phyloP scores from a whole-genome alignment of 2,797 vertebrate genomes.

The Mallotus villosus region DNA sequence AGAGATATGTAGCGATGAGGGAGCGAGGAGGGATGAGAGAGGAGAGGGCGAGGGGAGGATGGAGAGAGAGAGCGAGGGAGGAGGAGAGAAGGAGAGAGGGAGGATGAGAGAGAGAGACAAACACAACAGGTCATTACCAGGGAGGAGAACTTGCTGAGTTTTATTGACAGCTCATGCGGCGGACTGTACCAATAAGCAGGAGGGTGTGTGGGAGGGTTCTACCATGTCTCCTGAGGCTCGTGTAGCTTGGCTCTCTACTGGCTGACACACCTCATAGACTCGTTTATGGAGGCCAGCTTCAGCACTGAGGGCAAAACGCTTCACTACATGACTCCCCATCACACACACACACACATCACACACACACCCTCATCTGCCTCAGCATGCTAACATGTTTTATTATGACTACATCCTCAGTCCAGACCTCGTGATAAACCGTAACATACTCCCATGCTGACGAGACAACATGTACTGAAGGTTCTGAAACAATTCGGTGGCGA shows the following conservation, averaged over 20 bases:
- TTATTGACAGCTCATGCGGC: conserved; percentile 40
- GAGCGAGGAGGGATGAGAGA: neutral
- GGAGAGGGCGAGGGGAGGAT: neutral
- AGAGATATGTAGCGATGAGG: neutral
- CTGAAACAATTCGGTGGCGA: conserved; percentile 9
- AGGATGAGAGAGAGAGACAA: conserved; percentile 11
- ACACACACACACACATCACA: no score
- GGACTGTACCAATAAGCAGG: conserved; percentile 43
- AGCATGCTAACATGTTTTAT: no score
- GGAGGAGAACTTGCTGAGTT: conserved; percentile 25
- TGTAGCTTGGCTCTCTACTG: conserved; percentile 23
- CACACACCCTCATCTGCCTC: no score
- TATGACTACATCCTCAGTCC: no score
- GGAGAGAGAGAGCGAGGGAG: neutral
- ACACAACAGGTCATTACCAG: conserved; percentile 18
- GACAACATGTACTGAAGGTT: no score
- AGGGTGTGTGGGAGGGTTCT: conserved; percentile 40
- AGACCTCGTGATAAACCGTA: no score
- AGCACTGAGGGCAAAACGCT: conserved; percentile 32
- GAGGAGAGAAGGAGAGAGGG: neutral
- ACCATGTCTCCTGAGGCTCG: conserved; percentile 30
- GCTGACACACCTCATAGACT: conserved; percentile 42
- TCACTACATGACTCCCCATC: no score
- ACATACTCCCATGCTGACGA: no score
- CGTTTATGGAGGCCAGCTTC: conserved; percentile 46